phyloP scores from a whole-genome alignment of 2,888 invertebrate species.

The Hirtodrosophila alboralis region DNA sequence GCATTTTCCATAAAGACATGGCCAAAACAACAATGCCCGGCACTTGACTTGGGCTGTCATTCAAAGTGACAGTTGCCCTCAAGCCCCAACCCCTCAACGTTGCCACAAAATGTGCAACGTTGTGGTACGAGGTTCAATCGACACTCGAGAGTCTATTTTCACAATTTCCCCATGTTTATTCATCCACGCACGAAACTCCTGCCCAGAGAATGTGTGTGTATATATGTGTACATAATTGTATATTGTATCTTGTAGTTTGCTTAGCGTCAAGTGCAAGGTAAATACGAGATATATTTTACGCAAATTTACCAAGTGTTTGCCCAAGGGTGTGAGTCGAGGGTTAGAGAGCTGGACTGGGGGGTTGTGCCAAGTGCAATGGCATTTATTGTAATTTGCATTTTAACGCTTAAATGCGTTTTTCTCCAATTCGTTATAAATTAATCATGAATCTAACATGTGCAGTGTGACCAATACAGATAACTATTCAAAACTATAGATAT shows the following conservation, averaged over 20 bases:
- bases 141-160: conserved; percentile 65
- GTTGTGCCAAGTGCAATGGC: conserved; percentile 29
- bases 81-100: background rate
- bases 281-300: conserved; percentile 79
- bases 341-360: conserved; percentile 1
- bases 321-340: conserved; percentile 17
- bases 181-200: conserved; percentile 63
- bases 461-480: too few relatives aligned
- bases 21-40: conserved; percentile 63
- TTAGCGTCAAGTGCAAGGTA: conserved; percentile 78
- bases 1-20: conserved; percentile 72
- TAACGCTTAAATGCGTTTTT: conserved; percentile 76
- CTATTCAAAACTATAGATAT: too few relatives aligned
- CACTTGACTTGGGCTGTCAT: conserved; percentile 78
- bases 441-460: conserved; percentile 28
- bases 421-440: conserved; percentile 50
- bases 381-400: conserved; percentile 77
- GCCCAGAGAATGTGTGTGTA: background rate
- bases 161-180: conserved; percentile 74
- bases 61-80: conserved; percentile 68
- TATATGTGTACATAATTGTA: conserved; percentile 32
- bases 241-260: conserved; percentile 73
- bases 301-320: conserved; percentile 73
- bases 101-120: conserved; percentile 72
- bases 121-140: conserved; percentile 42